Evolutionary conservation across 1,140 invertebrate species (phyloP), one percentile per base, ranked within the genome.

Genomic region (Magallana ariakensis): DNA sequence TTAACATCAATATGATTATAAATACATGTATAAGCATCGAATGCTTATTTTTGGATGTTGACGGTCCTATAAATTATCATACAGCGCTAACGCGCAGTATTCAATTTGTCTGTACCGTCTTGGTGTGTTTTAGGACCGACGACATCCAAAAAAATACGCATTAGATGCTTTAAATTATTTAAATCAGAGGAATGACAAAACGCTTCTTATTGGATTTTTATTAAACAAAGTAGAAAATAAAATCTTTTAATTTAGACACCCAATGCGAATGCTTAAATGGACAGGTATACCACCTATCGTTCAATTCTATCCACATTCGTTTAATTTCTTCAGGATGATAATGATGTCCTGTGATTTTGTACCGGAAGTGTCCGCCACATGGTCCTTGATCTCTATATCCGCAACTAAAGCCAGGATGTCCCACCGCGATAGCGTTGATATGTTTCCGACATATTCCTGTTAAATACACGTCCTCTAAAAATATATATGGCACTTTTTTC

Each of bases 241-340:
- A 46, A 46, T 70, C 62, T 10, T 11, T 33, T 8, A 75, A 1
- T 11, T 26, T 75, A 26, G 66, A 75, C 4, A 75, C 22, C 66
- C 66, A 75, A 33, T 33, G 13, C 0, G 66, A 75, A 75, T 75
- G 66, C 22, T 75, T 26, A 19, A 75, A 22, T 33, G 66, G 66
- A 75, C 66, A 75, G 1, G 22, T 75, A 26, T 33, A 10, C 10
- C 22, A 22, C 33, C 33, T 33, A 13, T 75, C 66, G 15, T 75
- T 75, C 22, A 82, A 16, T 9, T 82, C 53, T 0, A n/a, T 82
- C 80, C 80, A 82, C 80, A 82, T 82, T 55, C 54, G 19, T 13
- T 82, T n/a, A 11, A 82, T 55, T 54, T 82, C 80, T 82, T n/a
- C 46, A 1, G 80, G 46, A 8, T 10, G 11, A 56, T 82, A 56